Base-by-base conservation (phyloP, 2,113 vertebrate genomes). In the Oenanthe melanoleuca region DNA sequence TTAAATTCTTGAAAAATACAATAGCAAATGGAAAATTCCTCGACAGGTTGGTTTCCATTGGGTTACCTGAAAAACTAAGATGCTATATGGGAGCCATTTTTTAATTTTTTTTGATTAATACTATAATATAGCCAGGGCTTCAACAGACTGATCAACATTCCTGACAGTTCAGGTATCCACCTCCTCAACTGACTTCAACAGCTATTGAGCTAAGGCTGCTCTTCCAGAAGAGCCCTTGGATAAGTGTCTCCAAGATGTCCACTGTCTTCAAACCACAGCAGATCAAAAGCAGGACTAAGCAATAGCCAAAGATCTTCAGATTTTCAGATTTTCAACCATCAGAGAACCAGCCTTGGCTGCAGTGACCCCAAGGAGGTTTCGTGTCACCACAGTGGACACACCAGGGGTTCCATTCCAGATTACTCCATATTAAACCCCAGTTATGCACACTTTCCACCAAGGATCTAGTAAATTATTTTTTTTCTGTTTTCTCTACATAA, bases 321-420 rank as follows among this genome's bases (percentile, higher is more conserved):
- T 60, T 80, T 82, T 49, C 45, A 24, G 15, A 70, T 69, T 61
- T 88, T 52, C 65, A 69, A 15, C 15, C 47, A 7, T 22, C 64
- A 42, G 33, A 74, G 44, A 80, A 25, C 4, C 26, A 33, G 17
- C 24, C 2, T 11, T 47, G 33, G 23, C 12, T n/a, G 19, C 33
- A n/a, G 47, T 33, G 37, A 72, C 40, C 4, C 16, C n/a, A 49
- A 28, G 24, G 12, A 55, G 23, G 67, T 37, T 79, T 61, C 1
- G 2, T 37, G 14, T 25, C 85, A 63, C 85, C 23, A 19, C 3
- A 23, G 31, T 18, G 37, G 40, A 69, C 9, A 15, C 0, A 0
- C 3, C 15, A 47, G 15, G 12, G 17, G 11, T 81, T 74, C 65
- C 40, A 47, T 16, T 80, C n/a, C 47, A 82, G 24, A n/a, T 81